Base-by-base conservation (phyloP, 2,888 invertebrate species). In the Drosophila subquinaria region DNA sequence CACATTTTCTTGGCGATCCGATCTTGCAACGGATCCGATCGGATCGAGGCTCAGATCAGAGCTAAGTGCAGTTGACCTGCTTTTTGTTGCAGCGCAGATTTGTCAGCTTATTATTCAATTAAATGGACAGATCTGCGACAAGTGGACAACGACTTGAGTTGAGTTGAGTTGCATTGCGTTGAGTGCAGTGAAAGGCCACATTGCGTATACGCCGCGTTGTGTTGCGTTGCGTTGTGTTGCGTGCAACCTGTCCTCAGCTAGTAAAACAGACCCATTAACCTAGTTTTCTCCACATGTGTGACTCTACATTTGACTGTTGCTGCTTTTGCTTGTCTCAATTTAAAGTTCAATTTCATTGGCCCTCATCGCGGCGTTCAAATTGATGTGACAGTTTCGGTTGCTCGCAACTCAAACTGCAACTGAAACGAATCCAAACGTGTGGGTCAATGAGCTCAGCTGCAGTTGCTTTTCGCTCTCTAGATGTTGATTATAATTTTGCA, bases 301-400 rank as follows among this genome's bases (percentile, higher is more conserved):
- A 17, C 61, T 64, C 43, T 52, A n/a, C 36, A 27, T 0, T 61
- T 57, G 57, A 33, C 43, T 35, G 33, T 23, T 50, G 67, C 65
- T 50, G 57, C 64, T 69, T 76, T 82, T 85, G 81, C 73, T 82
- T 79, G 88, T 63, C 88, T 90, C 81, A 88, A 88, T 88, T 88
- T 85, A 90, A 88, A 88, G 88, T 89, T 88, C 88, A 88, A 88
- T 90, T 88, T 90, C 90, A 90, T 89, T 89, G 90, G 90, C 88
- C 88, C 88, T 88, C 85, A 73, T 88, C 77, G 81, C 69, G 70
- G 76, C 83, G 74, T 67, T 75, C 78, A 85, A 86, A 89, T 89
- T 88, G 87, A 88, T 88, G 81, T 83, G 84, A 89, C 88, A 88
- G 80, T 79, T 88, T 70, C 69, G 42, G 63, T 35, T 76, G 9